Evolutionary conservation across 2,888 invertebrate species (phyloP), one percentile per base, ranked within the genome.

Genomic region (Pristionchus mayeri): DNA sequence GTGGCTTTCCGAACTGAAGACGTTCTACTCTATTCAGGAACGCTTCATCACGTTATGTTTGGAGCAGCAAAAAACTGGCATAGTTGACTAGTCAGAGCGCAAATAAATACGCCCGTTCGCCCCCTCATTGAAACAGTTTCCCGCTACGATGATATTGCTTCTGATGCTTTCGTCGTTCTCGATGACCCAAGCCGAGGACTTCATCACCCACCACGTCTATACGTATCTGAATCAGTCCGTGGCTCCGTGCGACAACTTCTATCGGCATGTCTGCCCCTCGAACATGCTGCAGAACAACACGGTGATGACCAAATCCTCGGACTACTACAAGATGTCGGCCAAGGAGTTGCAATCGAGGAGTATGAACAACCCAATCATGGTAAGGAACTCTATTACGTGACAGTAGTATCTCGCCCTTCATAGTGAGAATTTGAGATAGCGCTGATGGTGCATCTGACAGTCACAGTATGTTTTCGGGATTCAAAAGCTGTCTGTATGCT

Each of bases 181-280:
- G 0, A 16, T 18, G 18, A 13, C 40, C 1, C 3, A 11, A 2
- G 71, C 71, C 6, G 71, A n/a, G n/a, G n/a, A 71, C 16, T 71
- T 71, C 24, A 40, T n/a, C 13, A 40, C 40, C 7, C 18, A 78
- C 18, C 76, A 78, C 30, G 18, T 78, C 6, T 27, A 78, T 18
- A 18, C 18, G 0, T 78, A 50, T 34, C 48, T 78, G n/a, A 50
- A 78, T 18, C 27, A 50, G 2, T 78, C 76, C 13, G 50, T 78
- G 6, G 11, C 50, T 30, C 76, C 76, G 2, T 78, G 76, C 40
- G 76, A 48, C 30, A 50, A 78, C 24, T 78, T 78, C 76, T 78
- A 78, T 6, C 76, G 50, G 2, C 76, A 78, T 27, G 76, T 78
- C 18, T 78, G 76, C 76, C 50, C 76, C 18, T 30, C 21, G 2